Evolutionary conservation across 1,140 invertebrate genomes (phyloP), one percentile per base, ranked within the genome.

Genomic region (Cotesia typhae): DNA sequence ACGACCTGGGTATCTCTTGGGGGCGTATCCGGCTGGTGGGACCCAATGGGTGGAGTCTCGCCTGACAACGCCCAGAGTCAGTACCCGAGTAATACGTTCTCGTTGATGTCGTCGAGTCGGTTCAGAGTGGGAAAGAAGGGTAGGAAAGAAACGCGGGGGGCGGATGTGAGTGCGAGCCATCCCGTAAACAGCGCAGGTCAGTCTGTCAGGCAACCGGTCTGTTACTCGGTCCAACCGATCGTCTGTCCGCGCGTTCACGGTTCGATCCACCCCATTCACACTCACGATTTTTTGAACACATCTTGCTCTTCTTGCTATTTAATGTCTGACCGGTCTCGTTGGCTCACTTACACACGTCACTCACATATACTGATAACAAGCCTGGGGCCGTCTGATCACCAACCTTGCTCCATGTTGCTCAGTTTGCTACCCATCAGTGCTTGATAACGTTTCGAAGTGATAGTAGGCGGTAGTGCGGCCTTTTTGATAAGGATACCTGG

Each of bases 191-290:
- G 81, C 80, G 82, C 82, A 83, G 84, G 85, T 86, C 85, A 87
- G 85, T 87, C 85, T 86, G 82, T 86, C 85, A 85, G 84, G 82
- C 84, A 85, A 83, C 84, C 84, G 85, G 85, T 87, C 85, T 83
- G 82, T 81, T 81, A 82, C 82, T 82, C 78, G 76, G 71, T 77
- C 71, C 63, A 68, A 55, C 70, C 60, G 72, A 70, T 74, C 66
- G 60, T 76, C 74, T 80, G 76, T 79, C 78, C 76, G 77, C 79
- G 76, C 74, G 77, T 79, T 80, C 77, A 75, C 78, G 76, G 72
- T 67, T 67, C 75, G 77, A 68, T 73, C 61, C 60, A 65, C 57
- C 75, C 74, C 75, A 59, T 59, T 59, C 20, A 28, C 17, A 28
- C 57, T 74, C 71, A 70, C 77, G 79, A 81, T 80, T 81, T 80